Base-by-base conservation (phyloP, 2,797 vertebrate species). In the Notamacropus eugenii region DNA sequence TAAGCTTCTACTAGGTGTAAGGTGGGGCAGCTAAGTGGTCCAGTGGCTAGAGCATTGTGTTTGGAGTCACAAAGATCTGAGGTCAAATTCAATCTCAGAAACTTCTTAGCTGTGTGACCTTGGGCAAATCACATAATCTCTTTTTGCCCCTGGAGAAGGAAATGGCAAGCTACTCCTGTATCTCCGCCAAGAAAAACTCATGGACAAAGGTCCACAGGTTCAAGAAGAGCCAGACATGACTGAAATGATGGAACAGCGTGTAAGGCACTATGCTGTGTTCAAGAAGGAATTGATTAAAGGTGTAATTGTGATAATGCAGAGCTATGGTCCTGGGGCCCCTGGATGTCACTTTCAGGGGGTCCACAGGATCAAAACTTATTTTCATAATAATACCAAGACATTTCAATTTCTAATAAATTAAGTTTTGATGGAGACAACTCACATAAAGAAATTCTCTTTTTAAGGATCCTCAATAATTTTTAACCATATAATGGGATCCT, bases 21-120 rank as follows among this genome's bases (percentile, higher is more conserved):
- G 0, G n/a, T 24, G 0, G 11, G n/a, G 19, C 22, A 46, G n/a
- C 6, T 46, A 40, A 6, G n/a, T 74, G n/a, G 8, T 1, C 3
- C 19, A 46, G 6, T 40, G n/a, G 19, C 22, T 82, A 82, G 6
- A 22, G 1, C 8, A 74, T 29, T 40, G n/a, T 3, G 5, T 40
- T 74, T 74, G 67, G n/a, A 74, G n/a, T 74, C 67, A 74, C 19
- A 19, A 46, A 82, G 19, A 46, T 22, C 19, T 46, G n/a, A 82
- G 67, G 40, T 82, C 67, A 67, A 67, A 34, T 67, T 31, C 31
- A 34, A 31, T 4, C 13, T 16, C 5, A 82, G 67, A 82, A 82
- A 82, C n/a, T 46, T 67, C 59, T 31, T 82, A 46, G 67, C n/a
- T 74, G n/a, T 82, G n/a, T 82, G 67, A 74, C 13, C n/a, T 82